A percentile compares a stretch with the other conserved stretches of the same genome.
Evolutionary conservation across 2,113 vertebrate species (phyloP).

Genomic region (Amblyornis subalaris): DNA sequence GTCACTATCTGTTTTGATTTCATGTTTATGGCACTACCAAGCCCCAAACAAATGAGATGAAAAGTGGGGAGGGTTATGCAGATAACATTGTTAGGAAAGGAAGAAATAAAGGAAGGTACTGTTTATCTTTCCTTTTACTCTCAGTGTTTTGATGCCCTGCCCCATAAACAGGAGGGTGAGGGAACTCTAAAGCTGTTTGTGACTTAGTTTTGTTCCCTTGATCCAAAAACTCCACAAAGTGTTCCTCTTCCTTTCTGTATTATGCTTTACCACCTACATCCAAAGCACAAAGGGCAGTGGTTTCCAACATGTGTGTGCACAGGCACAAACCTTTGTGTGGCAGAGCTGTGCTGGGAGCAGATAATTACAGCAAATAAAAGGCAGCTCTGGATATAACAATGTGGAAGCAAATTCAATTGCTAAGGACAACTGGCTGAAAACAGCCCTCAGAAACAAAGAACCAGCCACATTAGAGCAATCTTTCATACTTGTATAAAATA

Average conservation of each 20-base stretch:
- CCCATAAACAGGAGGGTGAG: not conserved
- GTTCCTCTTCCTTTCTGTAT: not conserved
- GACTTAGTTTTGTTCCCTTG: not conserved
- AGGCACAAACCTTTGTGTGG: not conserved
- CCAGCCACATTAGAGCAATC: conserved; percentile 10
- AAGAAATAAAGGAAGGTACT: conserved; percentile 52
- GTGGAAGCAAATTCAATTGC: conserved; percentile 1
- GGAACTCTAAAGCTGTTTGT: not conserved
- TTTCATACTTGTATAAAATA: conserved; percentile 22
- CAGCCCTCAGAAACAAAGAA: conserved; percentile 14
- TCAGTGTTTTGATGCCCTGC: not conserved
- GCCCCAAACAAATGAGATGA: conserved; percentile 19
- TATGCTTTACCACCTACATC: not conserved
- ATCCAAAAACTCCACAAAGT: not conserved
- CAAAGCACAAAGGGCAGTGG: not conserved
- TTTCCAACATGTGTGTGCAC: not conserved
- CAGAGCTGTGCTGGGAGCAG: conserved; percentile 7
- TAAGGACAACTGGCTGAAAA: not conserved
- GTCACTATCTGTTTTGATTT: conserved; percentile 33
- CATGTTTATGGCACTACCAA: not conserved
- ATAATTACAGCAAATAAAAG: conserved; percentile 35
- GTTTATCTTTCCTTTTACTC: conserved; percentile 64
- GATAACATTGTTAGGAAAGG: not conserved
- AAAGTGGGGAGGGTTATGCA: not conserved
- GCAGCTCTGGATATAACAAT: conserved; percentile 28